Evolutionary conservation across 2,888 invertebrate species (phyloP).

Genomic region (Sicus ferrugineus): DNA sequence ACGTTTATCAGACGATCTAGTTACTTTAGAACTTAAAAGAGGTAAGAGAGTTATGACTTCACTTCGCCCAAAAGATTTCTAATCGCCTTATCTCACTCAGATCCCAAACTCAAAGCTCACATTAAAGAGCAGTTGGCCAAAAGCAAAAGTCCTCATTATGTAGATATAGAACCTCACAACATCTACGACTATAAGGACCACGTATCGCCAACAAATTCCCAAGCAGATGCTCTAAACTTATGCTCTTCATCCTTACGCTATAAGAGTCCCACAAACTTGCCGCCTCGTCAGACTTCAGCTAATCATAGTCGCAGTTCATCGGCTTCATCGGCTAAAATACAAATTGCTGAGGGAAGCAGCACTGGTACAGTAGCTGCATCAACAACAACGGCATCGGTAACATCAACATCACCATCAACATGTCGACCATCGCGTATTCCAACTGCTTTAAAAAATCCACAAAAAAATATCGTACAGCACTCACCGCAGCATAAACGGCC

Average conservation of each 20-base stretch:
- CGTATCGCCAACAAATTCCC: constrained; percentile 40
- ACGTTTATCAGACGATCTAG: constrained; percentile 88
- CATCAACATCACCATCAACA: constrained; percentile 60
- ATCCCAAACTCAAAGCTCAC: constrained; percentile 86
- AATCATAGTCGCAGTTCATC: constrained; percentile 59
- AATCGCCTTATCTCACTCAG: constrained; percentile 65
- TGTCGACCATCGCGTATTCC: constrained; percentile 69
- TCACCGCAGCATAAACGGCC: constrained; percentile 63
- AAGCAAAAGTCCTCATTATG: constrained; percentile 65
- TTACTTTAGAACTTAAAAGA: constrained; percentile 88
- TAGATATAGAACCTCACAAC: constrained; percentile 67
- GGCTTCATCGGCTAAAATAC: constrained; percentile 58
- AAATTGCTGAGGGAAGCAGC: constrained; percentile 48
- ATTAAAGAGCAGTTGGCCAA: constrained; percentile 77
- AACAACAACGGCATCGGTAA: constrained; percentile 46
- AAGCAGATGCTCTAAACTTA: constrained; percentile 36
- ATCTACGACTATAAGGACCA: constrained; percentile 63
- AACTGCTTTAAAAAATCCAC: constrained; percentile 63
- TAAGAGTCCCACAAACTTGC: constrained; percentile 58
- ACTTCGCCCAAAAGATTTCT: too few species aligned
- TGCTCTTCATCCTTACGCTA: constrained; percentile 50
- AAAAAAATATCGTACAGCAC: constrained; percentile 57
- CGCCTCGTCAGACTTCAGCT: constrained; percentile 48
- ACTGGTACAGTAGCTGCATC: constrained; percentile 10
- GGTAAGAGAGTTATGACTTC: constrained; percentile 73